Conservation (phyloP, 2,797 vertebrate species). For the Lateolabrax maculatus region DNA sequence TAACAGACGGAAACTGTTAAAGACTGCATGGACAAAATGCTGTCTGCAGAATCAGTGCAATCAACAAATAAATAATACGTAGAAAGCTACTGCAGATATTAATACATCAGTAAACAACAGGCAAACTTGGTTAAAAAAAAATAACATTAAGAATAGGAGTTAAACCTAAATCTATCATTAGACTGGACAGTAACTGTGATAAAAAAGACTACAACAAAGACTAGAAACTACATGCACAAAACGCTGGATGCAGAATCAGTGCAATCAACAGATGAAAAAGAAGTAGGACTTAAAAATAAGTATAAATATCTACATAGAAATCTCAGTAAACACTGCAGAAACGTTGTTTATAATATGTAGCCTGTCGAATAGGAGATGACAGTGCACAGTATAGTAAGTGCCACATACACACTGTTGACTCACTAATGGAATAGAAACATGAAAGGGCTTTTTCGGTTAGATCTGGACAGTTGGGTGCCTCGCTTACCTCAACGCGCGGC, state of each 20-base stretch:
- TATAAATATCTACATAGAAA: not conserved
- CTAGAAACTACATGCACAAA: not conserved
- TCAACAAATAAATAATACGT: not conserved
- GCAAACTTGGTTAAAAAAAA: not conserved
- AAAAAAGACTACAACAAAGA: not conserved
- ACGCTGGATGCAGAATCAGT: not conserved
- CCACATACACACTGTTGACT: constrained; percentile 39
- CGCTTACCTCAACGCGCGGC: constrained; percentile 55
- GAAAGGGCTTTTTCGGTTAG: not conserved
- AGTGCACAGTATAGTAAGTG: not conserved
- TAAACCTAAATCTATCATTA: not conserved
- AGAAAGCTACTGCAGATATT: not conserved
- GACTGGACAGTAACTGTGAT: not conserved
- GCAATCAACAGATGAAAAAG: not conserved
- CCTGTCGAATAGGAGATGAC: not conserved
- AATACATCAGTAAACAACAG: not conserved
- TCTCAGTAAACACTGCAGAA: constrained; percentile 1
- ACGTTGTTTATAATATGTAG: not conserved
- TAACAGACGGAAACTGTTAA: not conserved
- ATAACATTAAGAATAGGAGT: not conserved
- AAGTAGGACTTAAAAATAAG: not conserved
- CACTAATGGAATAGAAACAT: not conserved
- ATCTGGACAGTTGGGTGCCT: not conserved
- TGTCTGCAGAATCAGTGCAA: not conserved
- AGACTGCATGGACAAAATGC: not conserved